Percentiles rank a stretch among this genome's conserved stretches.
phyloP scores from a whole-genome alignment of 2,113 vertebrate genomes.

The Ranitomeya variabilis region DNA sequence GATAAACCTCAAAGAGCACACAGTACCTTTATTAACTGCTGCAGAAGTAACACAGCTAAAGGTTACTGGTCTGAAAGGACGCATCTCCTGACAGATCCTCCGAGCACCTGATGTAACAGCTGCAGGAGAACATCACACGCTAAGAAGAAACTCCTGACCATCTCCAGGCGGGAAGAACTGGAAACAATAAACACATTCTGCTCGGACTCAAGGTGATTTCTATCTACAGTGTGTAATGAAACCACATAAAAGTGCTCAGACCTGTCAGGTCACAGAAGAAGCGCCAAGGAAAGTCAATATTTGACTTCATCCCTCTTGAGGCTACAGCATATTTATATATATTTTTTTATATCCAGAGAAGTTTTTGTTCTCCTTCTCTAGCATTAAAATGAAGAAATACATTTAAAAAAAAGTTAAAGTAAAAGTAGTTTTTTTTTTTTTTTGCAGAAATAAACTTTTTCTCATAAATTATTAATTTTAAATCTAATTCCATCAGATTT shows the following conservation, averaged over 20 bases:
- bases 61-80: slow-evolving; percentile 53
- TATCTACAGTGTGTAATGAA: slow-evolving; percentile 43
- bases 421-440: not conserved
- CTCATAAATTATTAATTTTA: not conserved
- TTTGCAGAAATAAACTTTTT: not conserved
- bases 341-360: not conserved
- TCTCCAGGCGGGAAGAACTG: not conserved
- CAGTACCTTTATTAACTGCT: slow-evolving; percentile 49
- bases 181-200: slow-evolving; percentile 50
- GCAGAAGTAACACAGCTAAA: slow-evolving; percentile 44
- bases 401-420: not conserved
- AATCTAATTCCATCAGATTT: not conserved
- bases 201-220: slow-evolving; percentile 15
- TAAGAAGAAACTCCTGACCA: not conserved
- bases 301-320: not conserved
- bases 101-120: slow-evolving; percentile 48
- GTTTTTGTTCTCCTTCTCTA: not conserved
- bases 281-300: not conserved
- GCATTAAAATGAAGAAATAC: not conserved
- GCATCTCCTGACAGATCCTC: slow-evolving; percentile 39
- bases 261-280: slow-evolving; percentile 12
- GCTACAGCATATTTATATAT: not conserved
- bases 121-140: slow-evolving; percentile 13
- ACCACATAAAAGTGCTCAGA: slow-evolving; percentile 14
- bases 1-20: slow-evolving; percentile 55